A percentile compares a stretch with the other conserved stretches of the same genome.
These are phyloP conservation scores for Gymnogyps californianus DNA, from an alignment of 2,113 vertebrate genomes.

Conservation along the genomic window DNA sequence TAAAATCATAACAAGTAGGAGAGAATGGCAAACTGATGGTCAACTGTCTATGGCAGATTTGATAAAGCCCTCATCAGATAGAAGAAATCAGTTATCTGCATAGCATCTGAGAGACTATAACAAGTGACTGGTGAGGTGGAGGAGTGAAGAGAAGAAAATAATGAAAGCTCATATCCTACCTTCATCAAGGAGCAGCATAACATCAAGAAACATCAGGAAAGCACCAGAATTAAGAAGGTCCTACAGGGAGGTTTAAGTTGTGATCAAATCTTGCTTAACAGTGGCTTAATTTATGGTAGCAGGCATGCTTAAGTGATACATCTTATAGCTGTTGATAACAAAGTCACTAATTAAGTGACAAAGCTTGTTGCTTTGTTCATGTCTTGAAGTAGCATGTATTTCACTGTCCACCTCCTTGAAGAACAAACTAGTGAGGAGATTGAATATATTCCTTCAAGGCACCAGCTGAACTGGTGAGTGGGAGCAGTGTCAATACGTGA, in stretches of 20 bases:
- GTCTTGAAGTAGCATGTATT: not conserved
- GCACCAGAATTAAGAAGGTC: not conserved
- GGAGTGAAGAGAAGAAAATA: not conserved
- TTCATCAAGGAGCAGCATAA: not conserved
- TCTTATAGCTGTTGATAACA: not conserved
- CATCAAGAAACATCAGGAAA: not conserved
- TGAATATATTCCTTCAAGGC: not conserved
- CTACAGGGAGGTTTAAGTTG: not conserved
- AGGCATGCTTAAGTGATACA: not conserved
- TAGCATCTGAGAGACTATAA: not conserved
- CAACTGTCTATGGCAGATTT: not conserved
- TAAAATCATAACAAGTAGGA: not conserved
- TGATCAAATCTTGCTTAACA: not conserved
- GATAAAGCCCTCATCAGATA: accelerated
- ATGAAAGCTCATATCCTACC: not conserved
- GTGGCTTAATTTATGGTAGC: not conserved
- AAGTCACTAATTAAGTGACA: not conserved
- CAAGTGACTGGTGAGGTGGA: not conserved
- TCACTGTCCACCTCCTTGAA: not conserved
- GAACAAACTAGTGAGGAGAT: not conserved
- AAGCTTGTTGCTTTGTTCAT: not conserved
- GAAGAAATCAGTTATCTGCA: not conserved
- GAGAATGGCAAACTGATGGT: not conserved
- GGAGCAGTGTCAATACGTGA: not conserved
- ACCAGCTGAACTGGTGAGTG: not conserved